Evolutionary conservation across 1,140 invertebrate genomes (phyloP), one percentile per base, ranked within the genome.

Genomic region (Chymomyza costata): DNA sequence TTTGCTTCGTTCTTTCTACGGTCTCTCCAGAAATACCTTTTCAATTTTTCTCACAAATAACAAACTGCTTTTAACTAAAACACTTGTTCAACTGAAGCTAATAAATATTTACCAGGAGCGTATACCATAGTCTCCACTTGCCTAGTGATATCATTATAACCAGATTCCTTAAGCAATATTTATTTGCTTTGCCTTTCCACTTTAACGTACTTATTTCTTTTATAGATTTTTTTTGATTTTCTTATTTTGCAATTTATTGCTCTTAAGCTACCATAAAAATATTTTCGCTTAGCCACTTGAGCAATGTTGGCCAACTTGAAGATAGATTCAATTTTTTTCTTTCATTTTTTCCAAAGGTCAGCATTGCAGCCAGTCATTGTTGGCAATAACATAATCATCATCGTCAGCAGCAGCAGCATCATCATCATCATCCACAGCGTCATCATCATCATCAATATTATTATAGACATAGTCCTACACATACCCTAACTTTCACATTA

Each of bases 141-240:
- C n/a, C n/a, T n/a, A n/a, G n/a, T n/a, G n/a, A n/a, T n/a, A n/a
- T n/a, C n/a, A n/a, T n/a, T n/a, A n/a, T n/a, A n/a, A n/a, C n/a
- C n/a, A n/a, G n/a, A n/a, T n/a, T 28, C 5, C 25, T 10, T 28
- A 6, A 28, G 25, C 10, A 28, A 44, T 60, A 60, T 78, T 76
- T 76, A 76, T 78, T 66, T 78, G 61, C 57, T 37, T 66, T 60
- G 71, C 69, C 74, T 74, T 73, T 64, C 68, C 59, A 73, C 61
- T 73, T 50, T 71, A 74, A 78, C 47, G n/a, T n/a, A n/a, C n/a
- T n/a, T n/a, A n/a, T n/a, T n/a, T n/a, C n/a, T n/a, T n/a, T n/a
- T n/a, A n/a, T n/a, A n/a, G n/a, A n/a, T n/a, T n/a, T n/a, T 63
- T 63, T 49, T 1, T n/a, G 32, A 16, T 45, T 38, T 61, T 49